Evolutionary conservation across 2,888 invertebrate genomes (phyloP), one percentile per base, ranked within the genome.

Genomic region (Ophonus ardosiacus): DNA sequence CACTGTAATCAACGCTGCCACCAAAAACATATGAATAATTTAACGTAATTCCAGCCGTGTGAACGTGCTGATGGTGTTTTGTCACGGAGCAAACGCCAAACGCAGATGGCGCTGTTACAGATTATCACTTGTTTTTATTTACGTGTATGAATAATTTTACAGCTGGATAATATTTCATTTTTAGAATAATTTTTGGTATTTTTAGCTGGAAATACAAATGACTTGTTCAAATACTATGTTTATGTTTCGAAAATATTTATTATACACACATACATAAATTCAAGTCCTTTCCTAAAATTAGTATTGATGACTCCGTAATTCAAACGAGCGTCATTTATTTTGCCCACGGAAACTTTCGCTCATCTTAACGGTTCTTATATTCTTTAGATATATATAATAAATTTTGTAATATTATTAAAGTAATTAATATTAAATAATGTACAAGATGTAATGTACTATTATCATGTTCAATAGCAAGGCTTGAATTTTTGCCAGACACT

Each of bases 31-130:
- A 65, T 81, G 81, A 81, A 81, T 81, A 81, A 81, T 81, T 81
- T 81, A 81, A 81, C 81, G 81, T 81, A 81, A 81, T 81, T 81
- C 57, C 56, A 18, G 51, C 51, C 65, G 68, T 81, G 65, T 81
- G 81, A 81, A 81, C 68, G 81, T 81, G 65, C 68, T 81, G 81
- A 68, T 81, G 68, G 8, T 81, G 17, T 78, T 51, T 56, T 78
- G 74, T 74, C 40, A 13, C 43, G 65, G 65, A n/a, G 18, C 18
- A 74, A 40, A 57, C 57, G 57, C 57, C 56, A 78, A 78, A 78
- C 40, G 57, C 76, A 78, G 76, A 78, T 78, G 76, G 31, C 57
- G 76, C 24, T 56, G 76, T 78, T 78, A 78, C 76, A 78, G 76
- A 78, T 78, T 78, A 78, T 78, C 76, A 78, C 76, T 57, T 78